These are phyloP conservation scores for Bombus waltoni DNA, from an alignment of 1,140 invertebrate genomes.

Conservation along the genomic window DNA sequence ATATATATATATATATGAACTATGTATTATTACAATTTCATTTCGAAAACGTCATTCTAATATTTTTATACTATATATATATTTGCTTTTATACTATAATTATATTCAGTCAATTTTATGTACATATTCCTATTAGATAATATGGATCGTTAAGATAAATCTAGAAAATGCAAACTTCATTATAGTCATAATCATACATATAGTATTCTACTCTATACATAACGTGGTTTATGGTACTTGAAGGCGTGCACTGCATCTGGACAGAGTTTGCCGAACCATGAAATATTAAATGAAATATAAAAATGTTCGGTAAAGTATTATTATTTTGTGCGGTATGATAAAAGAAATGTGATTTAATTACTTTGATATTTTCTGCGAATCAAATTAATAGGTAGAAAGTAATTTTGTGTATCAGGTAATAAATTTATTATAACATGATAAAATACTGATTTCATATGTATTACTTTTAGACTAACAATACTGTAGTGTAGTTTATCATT, in stretches of 20 bases:
- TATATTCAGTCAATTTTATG: not conserved
- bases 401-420: not conserved
- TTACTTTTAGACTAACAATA: not conserved
- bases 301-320: not conserved
- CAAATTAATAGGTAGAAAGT: not conserved
- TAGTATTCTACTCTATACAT: not conserved
- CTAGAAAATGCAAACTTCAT: not conserved
- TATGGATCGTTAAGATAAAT: not conserved
- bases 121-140: not conserved
- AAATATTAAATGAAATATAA: not conserved
- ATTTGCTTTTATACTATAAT: not conserved
- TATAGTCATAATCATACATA: too few species aligned
- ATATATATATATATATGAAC: not conserved
- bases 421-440: not conserved
- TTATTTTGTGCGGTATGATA: not conserved
- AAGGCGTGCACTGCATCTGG: constrained; percentile 28
- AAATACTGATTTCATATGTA: not conserved
- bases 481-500: not conserved
- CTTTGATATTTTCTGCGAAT: not conserved
- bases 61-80: not conserved
- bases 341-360: constrained; percentile 1
- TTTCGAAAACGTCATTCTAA: not conserved
- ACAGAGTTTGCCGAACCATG: not conserved
- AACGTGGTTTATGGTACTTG: constrained; percentile 11
- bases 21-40: not conserved